Evolutionary conservation across 1,140 invertebrate genomes (phyloP).

Genomic region (Acromyrmex echinatior): DNA sequence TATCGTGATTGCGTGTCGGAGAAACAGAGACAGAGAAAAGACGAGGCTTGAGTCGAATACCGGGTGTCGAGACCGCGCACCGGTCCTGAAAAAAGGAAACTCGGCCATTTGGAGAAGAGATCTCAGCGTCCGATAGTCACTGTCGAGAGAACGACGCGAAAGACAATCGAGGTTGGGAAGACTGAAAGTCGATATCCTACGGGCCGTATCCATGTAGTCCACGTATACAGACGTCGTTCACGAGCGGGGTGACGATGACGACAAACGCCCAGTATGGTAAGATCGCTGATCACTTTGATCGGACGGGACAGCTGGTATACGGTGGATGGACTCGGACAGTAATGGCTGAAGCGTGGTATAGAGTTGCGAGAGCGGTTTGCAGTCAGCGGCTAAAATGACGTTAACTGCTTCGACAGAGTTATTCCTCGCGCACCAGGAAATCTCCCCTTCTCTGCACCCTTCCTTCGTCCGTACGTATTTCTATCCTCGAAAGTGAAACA

Average conservation of each 20-base stretch:
- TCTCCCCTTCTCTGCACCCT: not conserved
- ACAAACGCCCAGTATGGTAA: conserved; percentile 37
- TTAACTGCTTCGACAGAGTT: conserved; percentile 74
- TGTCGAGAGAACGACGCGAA: conserved; percentile 59
- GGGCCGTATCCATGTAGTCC: conserved; percentile 26
- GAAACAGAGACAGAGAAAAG: conserved; percentile 12
- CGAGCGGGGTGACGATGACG: conserved; percentile 40
- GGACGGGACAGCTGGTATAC: conserved; percentile 72
- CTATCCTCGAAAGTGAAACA: not conserved
- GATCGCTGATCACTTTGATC: conserved; percentile 67
- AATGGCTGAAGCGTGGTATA: conserved; percentile 62
- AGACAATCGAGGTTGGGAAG: conserved; percentile 68
- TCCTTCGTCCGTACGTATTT: conserved; percentile 9
- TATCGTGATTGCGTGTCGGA: conserved; percentile 20
- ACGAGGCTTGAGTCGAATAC: conserved; percentile 17
- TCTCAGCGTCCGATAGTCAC: conserved; percentile 58
- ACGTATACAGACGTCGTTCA: conserved; percentile 5
- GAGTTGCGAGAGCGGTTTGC: conserved; percentile 65
- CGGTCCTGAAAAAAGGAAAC: conserved; percentile 26
- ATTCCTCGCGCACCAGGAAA: conserved; percentile 38
- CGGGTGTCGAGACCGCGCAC: not conserved
- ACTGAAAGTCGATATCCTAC: conserved; percentile 75
- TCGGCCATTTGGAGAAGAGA: conserved; percentile 40
- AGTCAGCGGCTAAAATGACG: conserved; percentile 73
- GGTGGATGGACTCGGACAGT: conserved; percentile 74